Conservation (phyloP, 2,888 invertebrate genomes). For the Gandaritis pyraliata region DNA sequence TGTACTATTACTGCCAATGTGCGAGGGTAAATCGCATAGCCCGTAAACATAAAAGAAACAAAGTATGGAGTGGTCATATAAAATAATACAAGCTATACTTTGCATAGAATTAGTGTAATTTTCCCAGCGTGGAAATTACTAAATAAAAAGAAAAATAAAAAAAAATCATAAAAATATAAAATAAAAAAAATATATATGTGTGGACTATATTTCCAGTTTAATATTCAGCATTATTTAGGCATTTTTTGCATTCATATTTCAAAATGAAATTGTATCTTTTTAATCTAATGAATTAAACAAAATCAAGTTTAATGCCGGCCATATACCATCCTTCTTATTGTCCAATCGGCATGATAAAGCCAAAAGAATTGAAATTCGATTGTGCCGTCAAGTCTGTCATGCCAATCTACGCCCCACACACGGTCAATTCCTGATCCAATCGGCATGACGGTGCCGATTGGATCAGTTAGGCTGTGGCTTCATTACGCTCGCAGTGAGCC, state of each 20-base stretch:
- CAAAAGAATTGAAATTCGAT: too few relatives aligned
- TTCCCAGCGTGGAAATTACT: conserved; percentile 88
- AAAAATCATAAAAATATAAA: conserved; percentile 53
- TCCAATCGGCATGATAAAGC: too few relatives aligned
- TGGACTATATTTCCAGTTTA: conserved; percentile 83
- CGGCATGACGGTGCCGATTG: too few relatives aligned
- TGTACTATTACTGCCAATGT: conserved; percentile 79
- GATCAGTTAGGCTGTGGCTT: too few relatives aligned
- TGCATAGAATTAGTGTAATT: conserved; percentile 96
- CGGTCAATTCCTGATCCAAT: too few relatives aligned
- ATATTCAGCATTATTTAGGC: conserved; percentile 84
- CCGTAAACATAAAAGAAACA: conserved; percentile 80
- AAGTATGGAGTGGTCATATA: conserved; percentile 84
- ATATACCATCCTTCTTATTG: too few relatives aligned
- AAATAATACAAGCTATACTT: conserved; percentile 93
- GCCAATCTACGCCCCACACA: too few relatives aligned
- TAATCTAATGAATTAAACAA: conserved; percentile 71
- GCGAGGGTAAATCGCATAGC: conserved; percentile 83
- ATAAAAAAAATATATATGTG: conserved; percentile 73
- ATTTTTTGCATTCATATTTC: conserved; percentile 79
- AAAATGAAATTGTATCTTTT: conserved; percentile 56
- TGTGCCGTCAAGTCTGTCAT: too few relatives aligned
- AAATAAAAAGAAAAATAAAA: conserved; percentile 62
- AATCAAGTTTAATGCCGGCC: conserved; percentile 65
- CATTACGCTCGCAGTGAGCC: too few relatives aligned